phyloP scores from a whole-genome alignment of 2,888 invertebrate species.

The Nasonia oneida region DNA sequence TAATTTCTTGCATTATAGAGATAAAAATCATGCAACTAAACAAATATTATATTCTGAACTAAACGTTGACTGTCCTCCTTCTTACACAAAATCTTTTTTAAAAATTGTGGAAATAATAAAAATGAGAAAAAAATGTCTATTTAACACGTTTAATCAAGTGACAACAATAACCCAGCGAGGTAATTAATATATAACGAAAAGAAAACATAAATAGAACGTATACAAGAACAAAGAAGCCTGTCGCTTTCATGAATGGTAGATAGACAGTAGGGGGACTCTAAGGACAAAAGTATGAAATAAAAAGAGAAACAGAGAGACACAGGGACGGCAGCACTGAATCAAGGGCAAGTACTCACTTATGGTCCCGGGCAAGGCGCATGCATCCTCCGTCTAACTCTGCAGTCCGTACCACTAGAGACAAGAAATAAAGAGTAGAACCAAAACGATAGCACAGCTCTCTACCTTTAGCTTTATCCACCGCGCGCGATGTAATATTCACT shows the following conservation, averaged over 20 bases:
- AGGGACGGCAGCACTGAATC: constrained; percentile 62
- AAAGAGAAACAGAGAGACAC: constrained; percentile 31
- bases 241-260: not conserved
- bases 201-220: not conserved
- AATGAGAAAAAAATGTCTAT: not conserved
- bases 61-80: not conserved
- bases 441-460: constrained; percentile 70
- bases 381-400: constrained; percentile 80
- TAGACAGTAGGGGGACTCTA: not conserved
- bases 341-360: constrained; percentile 78
- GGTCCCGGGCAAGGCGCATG: constrained; percentile 79
- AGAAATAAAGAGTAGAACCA: constrained; percentile 75
- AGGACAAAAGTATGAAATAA: constrained; percentile 12
- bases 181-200: not conserved
- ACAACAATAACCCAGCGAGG: not conserved
- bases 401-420: constrained; percentile 80
- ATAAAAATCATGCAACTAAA: not conserved
- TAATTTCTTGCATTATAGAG: not conserved
- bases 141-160: not conserved
- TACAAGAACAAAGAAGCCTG: not conserved
- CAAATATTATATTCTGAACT: not conserved
- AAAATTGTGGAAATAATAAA: not conserved
- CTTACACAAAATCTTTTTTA: not conserved
- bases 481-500: constrained; percentile 42
- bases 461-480: constrained; percentile 60